Evolutionary conservation across 2,797 vertebrate species (phyloP).

Genomic region (Anniella stebbinsi): DNA sequence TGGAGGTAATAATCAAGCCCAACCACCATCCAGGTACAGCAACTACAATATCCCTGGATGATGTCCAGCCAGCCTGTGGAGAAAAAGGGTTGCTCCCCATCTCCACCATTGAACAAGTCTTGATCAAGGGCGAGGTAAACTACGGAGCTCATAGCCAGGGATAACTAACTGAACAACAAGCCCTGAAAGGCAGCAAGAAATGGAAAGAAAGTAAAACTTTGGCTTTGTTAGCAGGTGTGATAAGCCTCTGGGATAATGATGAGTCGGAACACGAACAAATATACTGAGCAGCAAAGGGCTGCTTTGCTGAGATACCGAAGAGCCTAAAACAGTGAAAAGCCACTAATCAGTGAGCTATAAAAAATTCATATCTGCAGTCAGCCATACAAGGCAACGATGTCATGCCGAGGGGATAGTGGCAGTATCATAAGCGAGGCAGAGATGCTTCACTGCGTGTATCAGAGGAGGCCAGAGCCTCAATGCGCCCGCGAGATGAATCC

Average conservation of each 20-base stretch:
- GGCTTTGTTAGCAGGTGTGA: constrained; percentile 47
- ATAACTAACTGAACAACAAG: not conserved
- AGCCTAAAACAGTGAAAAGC: constrained; percentile 58
- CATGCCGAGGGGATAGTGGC: constrained; percentile 57
- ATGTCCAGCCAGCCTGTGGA: not conserved
- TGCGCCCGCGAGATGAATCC: constrained; percentile 57
- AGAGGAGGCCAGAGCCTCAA: constrained; percentile 56
- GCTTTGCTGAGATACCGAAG: constrained; percentile 49
- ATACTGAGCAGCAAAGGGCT: not conserved
- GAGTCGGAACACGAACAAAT: constrained; percentile 36
- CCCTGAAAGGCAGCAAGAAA: constrained; percentile 5
- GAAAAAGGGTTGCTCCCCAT: not conserved
- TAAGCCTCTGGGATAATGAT: constrained; percentile 64
- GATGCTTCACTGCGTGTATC: constrained; percentile 64
- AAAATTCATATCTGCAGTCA: constrained; percentile 61
- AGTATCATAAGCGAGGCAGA: constrained; percentile 61
- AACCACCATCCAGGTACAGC: too few species aligned
- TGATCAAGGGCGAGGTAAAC: not conserved
- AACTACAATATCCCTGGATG: not conserved
- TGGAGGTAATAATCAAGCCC: too few species aligned
- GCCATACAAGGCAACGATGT: constrained; percentile 39
- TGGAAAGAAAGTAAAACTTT: constrained; percentile 62
- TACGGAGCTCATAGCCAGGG: not conserved
- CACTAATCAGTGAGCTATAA: constrained; percentile 44
- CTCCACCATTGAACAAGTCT: not conserved